These are phyloP conservation scores for Xylocopa sonorina DNA, from an alignment of 1,140 invertebrate genomes.

Conservation along the genomic window DNA sequence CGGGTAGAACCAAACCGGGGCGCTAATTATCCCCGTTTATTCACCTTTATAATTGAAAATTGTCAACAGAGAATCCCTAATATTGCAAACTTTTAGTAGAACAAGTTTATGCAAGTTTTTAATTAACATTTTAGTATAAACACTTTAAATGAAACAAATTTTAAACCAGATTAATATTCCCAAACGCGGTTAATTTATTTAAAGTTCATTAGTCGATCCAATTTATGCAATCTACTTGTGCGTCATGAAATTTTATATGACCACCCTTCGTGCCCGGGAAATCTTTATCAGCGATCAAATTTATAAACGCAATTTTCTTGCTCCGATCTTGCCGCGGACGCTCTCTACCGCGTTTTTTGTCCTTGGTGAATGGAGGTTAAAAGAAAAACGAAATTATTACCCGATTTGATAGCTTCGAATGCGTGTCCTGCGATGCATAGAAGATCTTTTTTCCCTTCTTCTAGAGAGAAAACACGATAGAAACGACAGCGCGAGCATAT, in stretches of 20 bases:
- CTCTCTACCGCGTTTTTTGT: not conserved
- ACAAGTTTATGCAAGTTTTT: too few relatives aligned
- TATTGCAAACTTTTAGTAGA: not conserved
- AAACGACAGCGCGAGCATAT: not conserved
- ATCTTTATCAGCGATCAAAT: not conserved
- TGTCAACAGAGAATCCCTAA: not conserved
- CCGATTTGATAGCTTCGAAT: not conserved
- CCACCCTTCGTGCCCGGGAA: not conserved
- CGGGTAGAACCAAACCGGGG: not conserved
- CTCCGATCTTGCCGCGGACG: not conserved
- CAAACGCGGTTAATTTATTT: too few relatives aligned
- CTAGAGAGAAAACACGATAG: not conserved
- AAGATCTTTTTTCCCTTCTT: not conserved
- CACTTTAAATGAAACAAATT: not conserved
- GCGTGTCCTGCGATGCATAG: not conserved
- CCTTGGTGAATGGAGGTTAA: not conserved
- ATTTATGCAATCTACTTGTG: too few relatives aligned
- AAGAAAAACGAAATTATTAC: not conserved
- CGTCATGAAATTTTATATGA: not conserved
- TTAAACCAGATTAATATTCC: not conserved
- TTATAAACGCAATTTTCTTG: not conserved
- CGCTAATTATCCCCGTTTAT: conserved; percentile 7
- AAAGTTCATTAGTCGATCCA: too few relatives aligned
- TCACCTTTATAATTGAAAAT: not conserved
- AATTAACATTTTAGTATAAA: not conserved